Percentiles rank a stretch among this genome's conserved stretches.
Evolutionary conservation across 2,888 invertebrate genomes (phyloP).

Genomic region (Drosophila maculinotata): DNA sequence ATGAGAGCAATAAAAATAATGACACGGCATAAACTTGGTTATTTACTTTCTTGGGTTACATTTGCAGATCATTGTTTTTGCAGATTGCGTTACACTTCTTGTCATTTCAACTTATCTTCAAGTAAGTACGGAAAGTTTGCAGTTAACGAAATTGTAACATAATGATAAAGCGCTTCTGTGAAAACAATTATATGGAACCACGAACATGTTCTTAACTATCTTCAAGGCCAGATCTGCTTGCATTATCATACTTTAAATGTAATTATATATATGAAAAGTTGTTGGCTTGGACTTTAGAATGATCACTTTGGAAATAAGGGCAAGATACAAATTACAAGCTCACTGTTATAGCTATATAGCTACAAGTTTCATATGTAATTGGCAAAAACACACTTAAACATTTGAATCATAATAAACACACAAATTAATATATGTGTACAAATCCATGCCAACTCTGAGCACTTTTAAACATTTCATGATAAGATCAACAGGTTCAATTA

Average conservation of each 20-base stretch:
- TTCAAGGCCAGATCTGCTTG: background rate
- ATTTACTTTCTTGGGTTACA: background rate
- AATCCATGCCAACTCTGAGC: no score
- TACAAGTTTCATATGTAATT: no score
- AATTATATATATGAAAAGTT: no score
- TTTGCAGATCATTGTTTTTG: background rate
- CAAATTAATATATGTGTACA: no score
- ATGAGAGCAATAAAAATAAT: background rate
- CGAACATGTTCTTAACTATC: background rate
- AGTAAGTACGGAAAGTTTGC: background rate
- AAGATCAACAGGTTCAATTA: background rate
- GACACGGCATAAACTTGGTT: conserved; percentile 1
- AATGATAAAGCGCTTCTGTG: background rate
- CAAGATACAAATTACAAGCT: no score
- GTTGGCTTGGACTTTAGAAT: no score
- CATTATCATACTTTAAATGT: no score
- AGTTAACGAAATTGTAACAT: background rate
- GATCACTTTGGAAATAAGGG: no score
- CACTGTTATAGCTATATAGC: no score
- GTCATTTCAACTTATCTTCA: no score
- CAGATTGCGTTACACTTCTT: background rate
- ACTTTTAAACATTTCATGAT: background rate
- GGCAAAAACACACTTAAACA: background rate
- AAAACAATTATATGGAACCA: background rate
- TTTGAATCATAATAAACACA: background rate